These are phyloP conservation scores for Patagioenas fasciata DNA, from an alignment of 2,113 vertebrate species.

Conservation along the genomic window DNA sequence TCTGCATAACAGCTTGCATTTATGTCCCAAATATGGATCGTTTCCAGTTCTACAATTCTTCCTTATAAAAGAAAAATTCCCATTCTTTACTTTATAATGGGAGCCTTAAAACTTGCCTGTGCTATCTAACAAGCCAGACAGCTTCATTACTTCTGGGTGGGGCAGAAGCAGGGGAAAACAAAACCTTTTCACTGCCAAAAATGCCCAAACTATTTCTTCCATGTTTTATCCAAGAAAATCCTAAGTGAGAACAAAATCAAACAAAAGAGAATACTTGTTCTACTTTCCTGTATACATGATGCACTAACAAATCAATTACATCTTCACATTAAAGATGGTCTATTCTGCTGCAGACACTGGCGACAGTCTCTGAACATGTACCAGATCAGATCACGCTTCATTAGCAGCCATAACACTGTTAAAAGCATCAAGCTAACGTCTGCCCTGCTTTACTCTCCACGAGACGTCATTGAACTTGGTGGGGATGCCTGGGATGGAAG, in stretches of 20 bases:
- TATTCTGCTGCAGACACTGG: not conserved
- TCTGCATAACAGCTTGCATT: slow-evolving; percentile 67
- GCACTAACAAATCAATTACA: not conserved
- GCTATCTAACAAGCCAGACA: not conserved
- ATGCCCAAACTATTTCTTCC: not conserved
- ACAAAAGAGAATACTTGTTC: not conserved
- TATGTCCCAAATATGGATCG: slow-evolving; percentile 49
- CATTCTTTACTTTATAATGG: not conserved
- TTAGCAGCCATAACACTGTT: slow-evolving; percentile 26
- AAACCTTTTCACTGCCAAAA: not conserved
- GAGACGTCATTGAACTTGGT: slow-evolving; percentile 40
- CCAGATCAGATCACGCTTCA: not conserved
- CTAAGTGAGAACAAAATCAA: not conserved
- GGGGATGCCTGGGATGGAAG: slow-evolving; percentile 15
- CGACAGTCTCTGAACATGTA: not conserved
- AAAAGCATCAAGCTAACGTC: not conserved
- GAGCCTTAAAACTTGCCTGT: not conserved
- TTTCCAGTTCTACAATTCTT: slow-evolving; percentile 45
- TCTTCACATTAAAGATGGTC: not conserved
- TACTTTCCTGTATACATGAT: not conserved
- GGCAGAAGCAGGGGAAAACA: not conserved
- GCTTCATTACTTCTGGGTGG: not conserved
- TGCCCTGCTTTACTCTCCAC: slow-evolving; percentile 1
- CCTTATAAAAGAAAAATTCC: not conserved
- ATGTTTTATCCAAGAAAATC: not conserved